Evolutionary conservation across 2,797 vertebrate genomes (phyloP).

Genomic region (Parotocinclus haroldoi): DNA sequence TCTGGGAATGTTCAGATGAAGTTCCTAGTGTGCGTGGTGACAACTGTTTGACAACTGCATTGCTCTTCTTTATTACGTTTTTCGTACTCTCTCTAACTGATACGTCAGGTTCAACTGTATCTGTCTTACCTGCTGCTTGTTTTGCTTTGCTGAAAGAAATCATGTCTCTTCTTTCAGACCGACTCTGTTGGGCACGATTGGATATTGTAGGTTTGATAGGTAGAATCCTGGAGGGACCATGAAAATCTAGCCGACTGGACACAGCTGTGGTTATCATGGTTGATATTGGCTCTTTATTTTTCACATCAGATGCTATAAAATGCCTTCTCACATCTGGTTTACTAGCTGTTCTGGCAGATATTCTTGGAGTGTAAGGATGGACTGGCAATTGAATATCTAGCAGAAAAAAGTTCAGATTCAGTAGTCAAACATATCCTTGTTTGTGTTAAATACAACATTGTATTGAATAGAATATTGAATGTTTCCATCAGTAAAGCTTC

Average conservation of each 20-base stretch:
- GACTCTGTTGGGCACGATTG: conserved; percentile 63
- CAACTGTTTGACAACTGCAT: conserved; percentile 48
- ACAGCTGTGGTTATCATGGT: conserved; percentile 60
- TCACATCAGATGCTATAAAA: conserved; percentile 58
- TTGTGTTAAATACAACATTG: background rate
- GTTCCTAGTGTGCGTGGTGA: conserved; percentile 37
- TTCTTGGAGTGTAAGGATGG: conserved; percentile 68
- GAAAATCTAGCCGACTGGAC: conserved; percentile 55
- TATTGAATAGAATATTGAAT: background rate
- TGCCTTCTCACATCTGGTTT: conserved; percentile 69
- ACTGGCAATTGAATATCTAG: conserved; percentile 77
- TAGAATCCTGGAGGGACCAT: conserved; percentile 65
- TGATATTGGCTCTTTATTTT: conserved; percentile 60
- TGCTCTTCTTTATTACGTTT: conserved; percentile 48
- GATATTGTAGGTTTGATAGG: conserved; percentile 67
- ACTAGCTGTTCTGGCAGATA: conserved; percentile 56
- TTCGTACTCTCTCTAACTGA: conserved; percentile 42
- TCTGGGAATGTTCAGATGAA: conserved; percentile 1
- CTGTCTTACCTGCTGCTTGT: conserved; percentile 46
- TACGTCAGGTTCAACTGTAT: conserved; percentile 39
- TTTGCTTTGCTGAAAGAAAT: conserved; percentile 70
- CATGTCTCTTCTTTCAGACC: conserved; percentile 73
- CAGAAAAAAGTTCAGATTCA: conserved; percentile 42
- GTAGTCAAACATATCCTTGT: too few species aligned
- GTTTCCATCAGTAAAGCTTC: background rate